phyloP scores from a whole-genome alignment of 2,797 vertebrate genomes.

The Triplophysa yarkandensis region DNA sequence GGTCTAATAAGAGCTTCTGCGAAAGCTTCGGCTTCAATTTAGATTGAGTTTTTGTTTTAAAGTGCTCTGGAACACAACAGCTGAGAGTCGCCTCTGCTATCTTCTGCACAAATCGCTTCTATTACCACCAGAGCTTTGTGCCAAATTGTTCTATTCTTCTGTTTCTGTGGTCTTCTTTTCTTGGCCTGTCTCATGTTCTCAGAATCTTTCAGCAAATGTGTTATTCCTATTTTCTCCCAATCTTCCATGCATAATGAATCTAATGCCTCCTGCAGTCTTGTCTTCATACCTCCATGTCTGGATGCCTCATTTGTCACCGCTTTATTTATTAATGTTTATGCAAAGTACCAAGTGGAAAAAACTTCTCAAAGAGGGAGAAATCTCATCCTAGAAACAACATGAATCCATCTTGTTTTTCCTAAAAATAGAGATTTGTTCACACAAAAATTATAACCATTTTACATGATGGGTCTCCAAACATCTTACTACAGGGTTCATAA shows the following conservation, averaged over 20 bases:
- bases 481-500: no score
- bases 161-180: neutral
- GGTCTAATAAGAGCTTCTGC: slow-evolving; percentile 13
- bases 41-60: slow-evolving; percentile 35
- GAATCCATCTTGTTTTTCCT: no score
- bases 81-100: slow-evolving; percentile 1
- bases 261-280: neutral
- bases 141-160: neutral
- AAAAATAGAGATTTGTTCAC: no score
- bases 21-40: slow-evolving; percentile 18
- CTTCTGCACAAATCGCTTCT: neutral
- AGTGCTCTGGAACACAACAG: slow-evolving; percentile 6
- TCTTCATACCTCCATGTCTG: slow-evolving; percentile 7
- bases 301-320: slow-evolving; percentile 16
- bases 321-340: slow-evolving; percentile 22
- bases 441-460: no score
- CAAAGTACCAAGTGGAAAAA: neutral
- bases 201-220: neutral
- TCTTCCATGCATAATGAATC: slow-evolving; percentile 32
- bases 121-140: slow-evolving; percentile 1
- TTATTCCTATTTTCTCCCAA: neutral
- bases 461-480: no score
- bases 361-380: slow-evolving; percentile 8
- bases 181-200: neutral
- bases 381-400: no score